Base-by-base conservation (phyloP, 1,140 invertebrate genomes). In the Thalassaphorura encarpata region DNA sequence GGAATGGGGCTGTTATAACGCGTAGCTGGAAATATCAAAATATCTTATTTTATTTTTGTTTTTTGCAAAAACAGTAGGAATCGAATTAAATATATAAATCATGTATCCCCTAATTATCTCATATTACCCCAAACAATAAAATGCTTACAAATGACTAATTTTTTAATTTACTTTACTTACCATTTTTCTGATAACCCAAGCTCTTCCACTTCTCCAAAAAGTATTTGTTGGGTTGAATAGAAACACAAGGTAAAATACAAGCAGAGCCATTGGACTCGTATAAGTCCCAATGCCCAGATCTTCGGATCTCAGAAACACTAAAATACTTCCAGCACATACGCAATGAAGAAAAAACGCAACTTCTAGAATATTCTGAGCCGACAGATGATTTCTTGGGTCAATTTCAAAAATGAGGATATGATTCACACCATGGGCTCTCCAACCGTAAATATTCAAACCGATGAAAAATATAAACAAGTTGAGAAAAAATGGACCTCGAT, bases 401-500 rank as follows among this genome's bases (percentile, higher is more conserved):
- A 99, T 75, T 71, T 99, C 96, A 71, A 99, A 99, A 63, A 99
- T 99, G 0, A 99, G 78, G 0, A 99, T 96, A 71, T 99, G 96
- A 77, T 99, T 99, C 4, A 99, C 95, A 11, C 96, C 95, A 0
- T 92, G 95, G 8, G 89, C 89, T 63, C 93, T 77, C 95, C 95
- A 99, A 19, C 92, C 93, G 72, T 97, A 97, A 19, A 89, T 93
- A 69, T 99, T 99, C n/a, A 98, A 83, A 23, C 95, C 95, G 69
- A 97, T 91, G 1, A 98, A 73, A 69, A 97, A 97, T 59, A 97
- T 78, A 69, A 94, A 93, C 66, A 96, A 78, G 52, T 97, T 85
- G 33, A 98, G 75, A 0, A 98, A 79, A 57, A 98, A 80, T 8
- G 92, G 89, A 0, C 90, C 92, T 33, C 96, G 78, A 69, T 97